phyloP scores from a whole-genome alignment of 2,113 vertebrate genomes.

The Oreochromis tanganicae region DNA sequence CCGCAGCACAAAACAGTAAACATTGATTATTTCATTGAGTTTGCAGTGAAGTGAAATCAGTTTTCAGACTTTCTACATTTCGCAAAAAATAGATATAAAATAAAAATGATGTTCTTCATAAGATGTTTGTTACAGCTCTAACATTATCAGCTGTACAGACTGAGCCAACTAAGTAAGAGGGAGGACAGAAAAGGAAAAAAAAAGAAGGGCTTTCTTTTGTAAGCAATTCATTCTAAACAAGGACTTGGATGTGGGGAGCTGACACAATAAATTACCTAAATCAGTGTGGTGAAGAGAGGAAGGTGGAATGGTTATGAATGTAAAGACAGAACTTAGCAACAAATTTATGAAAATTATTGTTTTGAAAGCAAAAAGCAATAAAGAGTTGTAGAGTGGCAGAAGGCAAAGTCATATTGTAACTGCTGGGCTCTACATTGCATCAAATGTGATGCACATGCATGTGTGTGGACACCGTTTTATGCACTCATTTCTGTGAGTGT shows the following conservation, averaged over 20 bases:
- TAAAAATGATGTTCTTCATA: not conserved
- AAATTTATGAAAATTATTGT: not conserved
- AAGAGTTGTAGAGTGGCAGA: conserved; percentile 1
- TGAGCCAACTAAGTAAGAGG: not conserved
- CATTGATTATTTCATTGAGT: not conserved
- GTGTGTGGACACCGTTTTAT: not conserved
- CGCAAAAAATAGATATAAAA: not conserved
- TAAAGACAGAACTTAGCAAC: not conserved
- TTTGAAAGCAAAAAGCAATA: conserved; percentile 3
- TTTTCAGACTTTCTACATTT: not conserved
- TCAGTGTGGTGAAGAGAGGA: conserved; percentile 3
- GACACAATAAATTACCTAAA: conserved; percentile 19
- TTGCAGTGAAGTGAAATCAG: not conserved
- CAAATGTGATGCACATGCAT: not conserved
- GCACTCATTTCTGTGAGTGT: not conserved
- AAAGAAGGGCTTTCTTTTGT: not conserved
- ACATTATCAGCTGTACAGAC: not conserved
- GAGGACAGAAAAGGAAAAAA: not conserved
- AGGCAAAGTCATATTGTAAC: not conserved
- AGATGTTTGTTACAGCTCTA: not conserved
- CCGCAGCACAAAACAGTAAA: not conserved
- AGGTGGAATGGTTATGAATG: not conserved
- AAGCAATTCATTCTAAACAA: conserved; percentile 7
- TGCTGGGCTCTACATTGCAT: not conserved
- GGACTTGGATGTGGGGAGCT: not conserved